Percentiles rank a stretch among this genome's conserved stretches.
Evolutionary conservation across 2,797 vertebrate genomes (phyloP).

Genomic region (Fratercula arctica): DNA sequence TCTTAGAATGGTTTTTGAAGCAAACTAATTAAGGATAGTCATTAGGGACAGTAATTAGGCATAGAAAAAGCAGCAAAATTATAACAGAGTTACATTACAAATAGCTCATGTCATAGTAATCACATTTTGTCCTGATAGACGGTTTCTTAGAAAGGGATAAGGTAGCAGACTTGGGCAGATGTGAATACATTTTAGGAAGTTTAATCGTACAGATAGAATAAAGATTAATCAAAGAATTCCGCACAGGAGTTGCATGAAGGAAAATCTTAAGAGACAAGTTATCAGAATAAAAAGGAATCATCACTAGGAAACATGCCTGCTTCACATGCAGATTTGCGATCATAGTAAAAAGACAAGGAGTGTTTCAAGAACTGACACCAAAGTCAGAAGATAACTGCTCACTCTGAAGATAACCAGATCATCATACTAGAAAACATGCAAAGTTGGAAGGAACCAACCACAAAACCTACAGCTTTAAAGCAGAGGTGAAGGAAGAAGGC

Average conservation of each 20-base stretch:
- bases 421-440: background rate
- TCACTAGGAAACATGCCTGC: background rate
- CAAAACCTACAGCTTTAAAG: background rate
- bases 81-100: background rate
- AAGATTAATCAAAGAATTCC: background rate
- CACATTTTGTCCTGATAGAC: background rate
- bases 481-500: background rate
- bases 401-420: background rate
- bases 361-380: background rate
- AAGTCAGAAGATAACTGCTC: background rate
- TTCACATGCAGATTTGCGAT: background rate
- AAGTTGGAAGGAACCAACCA: background rate
- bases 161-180: background rate
- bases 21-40: background rate
- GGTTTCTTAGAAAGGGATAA: background rate
- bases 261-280: background rate
- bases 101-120: background rate
- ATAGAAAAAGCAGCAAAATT: background rate
- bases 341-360: background rate
- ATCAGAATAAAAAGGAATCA: background rate
- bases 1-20: background rate
- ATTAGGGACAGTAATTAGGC: background rate
- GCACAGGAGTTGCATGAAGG: background rate
- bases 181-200: background rate
- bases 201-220: background rate